phyloP scores from a whole-genome alignment of 2,888 invertebrate species.

The Tiliacea citrago region DNA sequence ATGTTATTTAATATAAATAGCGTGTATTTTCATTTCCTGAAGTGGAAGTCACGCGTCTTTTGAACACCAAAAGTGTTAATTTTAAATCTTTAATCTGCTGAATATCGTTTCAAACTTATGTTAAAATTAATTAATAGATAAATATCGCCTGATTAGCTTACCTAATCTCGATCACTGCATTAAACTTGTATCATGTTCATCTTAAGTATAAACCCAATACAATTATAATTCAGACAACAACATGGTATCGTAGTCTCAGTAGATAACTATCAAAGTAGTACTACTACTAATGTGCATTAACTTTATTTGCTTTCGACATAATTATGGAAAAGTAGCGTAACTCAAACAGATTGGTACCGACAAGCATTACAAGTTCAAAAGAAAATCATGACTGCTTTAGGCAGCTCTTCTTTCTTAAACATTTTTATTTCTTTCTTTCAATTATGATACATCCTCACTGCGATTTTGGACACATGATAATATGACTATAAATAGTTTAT shows the following conservation, averaged over 20 bases:
- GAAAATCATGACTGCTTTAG: background rate
- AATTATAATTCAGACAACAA: background rate
- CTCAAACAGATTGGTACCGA: background rate
- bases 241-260: background rate
- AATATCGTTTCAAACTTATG: background rate
- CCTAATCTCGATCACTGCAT: constrained; percentile 23
- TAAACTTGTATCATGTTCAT: constrained; percentile 34
- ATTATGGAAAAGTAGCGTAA: background rate
- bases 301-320: background rate
- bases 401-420: background rate
- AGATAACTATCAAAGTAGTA: constrained; percentile 16
- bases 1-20: background rate
- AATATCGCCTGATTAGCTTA: constrained; percentile 13
- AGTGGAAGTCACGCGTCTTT: no score
- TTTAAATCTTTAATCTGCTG: constrained; percentile 9
- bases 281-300: constrained; percentile 15
- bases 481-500: background rate
- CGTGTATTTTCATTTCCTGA: background rate
- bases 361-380: background rate
- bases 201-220: constrained; percentile 7
- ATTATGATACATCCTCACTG: background rate
- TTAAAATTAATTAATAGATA: constrained; percentile 47
- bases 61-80: constrained; percentile 1
- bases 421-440: background rate
- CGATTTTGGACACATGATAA: background rate